Conservation (phyloP, 2,888 invertebrate species). For the Plebejus anna region DNA sequence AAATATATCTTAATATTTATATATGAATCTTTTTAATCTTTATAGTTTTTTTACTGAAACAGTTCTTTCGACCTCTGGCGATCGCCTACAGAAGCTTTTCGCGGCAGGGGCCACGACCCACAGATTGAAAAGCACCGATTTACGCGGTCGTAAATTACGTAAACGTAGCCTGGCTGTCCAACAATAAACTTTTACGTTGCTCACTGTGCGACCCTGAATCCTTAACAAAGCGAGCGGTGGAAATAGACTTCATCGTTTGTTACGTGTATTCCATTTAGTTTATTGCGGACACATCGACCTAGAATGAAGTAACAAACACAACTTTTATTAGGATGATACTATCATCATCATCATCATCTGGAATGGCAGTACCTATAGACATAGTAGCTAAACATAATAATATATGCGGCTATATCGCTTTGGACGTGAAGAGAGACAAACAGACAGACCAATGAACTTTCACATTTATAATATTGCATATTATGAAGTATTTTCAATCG, state of each 20-base stretch:
- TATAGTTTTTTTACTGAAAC: too few relatives aligned
- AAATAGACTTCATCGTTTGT: slow-evolving; percentile 49
- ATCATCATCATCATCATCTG: background rate
- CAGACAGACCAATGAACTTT: too few relatives aligned
- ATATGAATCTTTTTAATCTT: too few relatives aligned
- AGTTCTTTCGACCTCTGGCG: too few relatives aligned
- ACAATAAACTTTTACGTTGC: slow-evolving; percentile 45
- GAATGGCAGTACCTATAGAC: background rate
- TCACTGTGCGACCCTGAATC: slow-evolving; percentile 54
- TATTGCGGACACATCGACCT: slow-evolving; percentile 18
- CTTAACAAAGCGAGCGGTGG: slow-evolving; percentile 48
- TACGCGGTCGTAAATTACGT: slow-evolving; percentile 39
- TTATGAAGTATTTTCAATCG: too few relatives aligned
- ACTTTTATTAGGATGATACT: background rate
- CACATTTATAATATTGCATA: too few relatives aligned
- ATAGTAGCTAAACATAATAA: too few relatives aligned
- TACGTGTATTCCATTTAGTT: slow-evolving; percentile 33
- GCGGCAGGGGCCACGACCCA: too few relatives aligned
- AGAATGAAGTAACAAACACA: slow-evolving; percentile 15
- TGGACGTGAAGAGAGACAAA: too few relatives aligned
- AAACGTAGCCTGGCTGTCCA: slow-evolving; percentile 41
- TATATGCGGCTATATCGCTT: too few relatives aligned
- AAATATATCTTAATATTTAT: too few relatives aligned
- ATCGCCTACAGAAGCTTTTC: too few relatives aligned
- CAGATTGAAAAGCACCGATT: background rate